phyloP scores from a whole-genome alignment of 2,797 vertebrate genomes.

The Gallinago solitaria region DNA sequence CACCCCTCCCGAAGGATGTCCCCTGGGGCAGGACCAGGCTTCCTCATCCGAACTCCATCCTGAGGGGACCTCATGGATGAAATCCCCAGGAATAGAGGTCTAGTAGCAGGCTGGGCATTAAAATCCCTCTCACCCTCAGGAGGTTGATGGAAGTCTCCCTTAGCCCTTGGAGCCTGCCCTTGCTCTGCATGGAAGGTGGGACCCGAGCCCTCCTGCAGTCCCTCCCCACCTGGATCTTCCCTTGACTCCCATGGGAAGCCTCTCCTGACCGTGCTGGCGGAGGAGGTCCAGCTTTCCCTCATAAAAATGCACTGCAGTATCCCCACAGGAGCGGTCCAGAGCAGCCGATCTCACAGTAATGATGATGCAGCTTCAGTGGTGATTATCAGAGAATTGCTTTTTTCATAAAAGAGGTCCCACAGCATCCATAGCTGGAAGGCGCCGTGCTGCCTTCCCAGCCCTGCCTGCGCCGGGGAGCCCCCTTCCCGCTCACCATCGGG shows the following conservation, averaged over 20 bases:
- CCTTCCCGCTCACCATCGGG: not conserved
- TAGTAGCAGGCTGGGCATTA: not conserved
- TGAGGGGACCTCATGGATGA: not conserved
- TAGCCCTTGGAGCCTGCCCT: not conserved
- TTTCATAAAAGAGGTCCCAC: not conserved
- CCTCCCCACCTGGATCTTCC: not conserved
- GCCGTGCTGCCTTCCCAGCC: not conserved
- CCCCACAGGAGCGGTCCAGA: not conserved
- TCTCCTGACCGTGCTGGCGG: rapidly evolving
- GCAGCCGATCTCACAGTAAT: not conserved
- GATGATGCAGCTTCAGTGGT: not conserved
- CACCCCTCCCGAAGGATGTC: not conserved
- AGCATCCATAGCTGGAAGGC: not conserved
- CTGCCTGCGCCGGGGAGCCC: not conserved
- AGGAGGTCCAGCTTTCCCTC: not conserved
- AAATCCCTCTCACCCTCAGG: not conserved
- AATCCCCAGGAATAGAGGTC: not conserved
- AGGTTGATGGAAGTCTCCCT: not conserved
- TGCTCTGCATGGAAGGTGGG: rapidly evolving
- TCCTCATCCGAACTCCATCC: not conserved
- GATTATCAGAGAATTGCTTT: not conserved
- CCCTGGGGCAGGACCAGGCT: not conserved
- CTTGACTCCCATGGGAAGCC: not conserved
- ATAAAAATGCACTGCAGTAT: not conserved
- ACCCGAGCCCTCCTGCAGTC: not conserved